Conservation (phyloP, 2,888 invertebrate genomes). For the Drosophila ustulata region DNA sequence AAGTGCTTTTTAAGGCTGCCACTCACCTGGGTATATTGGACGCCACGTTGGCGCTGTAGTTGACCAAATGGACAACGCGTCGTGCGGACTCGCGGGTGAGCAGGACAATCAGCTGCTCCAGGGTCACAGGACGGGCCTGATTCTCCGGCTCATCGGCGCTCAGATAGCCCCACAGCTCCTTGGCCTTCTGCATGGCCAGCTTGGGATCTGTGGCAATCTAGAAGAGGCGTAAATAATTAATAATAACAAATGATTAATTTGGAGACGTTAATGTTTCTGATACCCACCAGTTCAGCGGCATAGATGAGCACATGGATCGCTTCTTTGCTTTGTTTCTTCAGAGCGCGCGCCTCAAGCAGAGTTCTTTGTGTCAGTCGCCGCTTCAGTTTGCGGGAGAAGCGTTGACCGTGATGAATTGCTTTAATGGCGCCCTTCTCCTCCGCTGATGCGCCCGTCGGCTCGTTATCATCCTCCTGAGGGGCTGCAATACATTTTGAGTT, state of each 20-base stretch:
- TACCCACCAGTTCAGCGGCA: constrained; percentile 91
- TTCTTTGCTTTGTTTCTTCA: constrained; percentile 91
- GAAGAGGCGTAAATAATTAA: neutral
- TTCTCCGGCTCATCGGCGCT: constrained; percentile 94
- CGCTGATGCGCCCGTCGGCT: constrained; percentile 42
- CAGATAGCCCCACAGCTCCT: constrained; percentile 89
- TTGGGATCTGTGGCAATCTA: constrained; percentile 93
- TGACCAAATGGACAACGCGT: constrained; percentile 91
- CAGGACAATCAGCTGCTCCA: constrained; percentile 91
- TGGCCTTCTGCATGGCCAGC: constrained; percentile 90
- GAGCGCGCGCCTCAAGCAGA: constrained; percentile 91
- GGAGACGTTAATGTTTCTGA: accelerated
- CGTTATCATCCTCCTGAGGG: constrained; percentile 75
- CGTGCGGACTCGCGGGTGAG: constrained; percentile 92
- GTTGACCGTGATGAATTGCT: constrained; percentile 92
- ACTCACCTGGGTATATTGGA: constrained; percentile 87
- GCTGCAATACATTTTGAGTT: constrained; percentile 50
- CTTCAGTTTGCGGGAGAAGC: constrained; percentile 91
- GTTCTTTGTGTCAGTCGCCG: constrained; percentile 91
- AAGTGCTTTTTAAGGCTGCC: neutral
- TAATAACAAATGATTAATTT: neutral
- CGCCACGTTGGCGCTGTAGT: constrained; percentile 88
- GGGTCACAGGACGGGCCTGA: constrained; percentile 91
- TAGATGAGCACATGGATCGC: constrained; percentile 91
- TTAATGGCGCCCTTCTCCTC: constrained; percentile 87